Evolutionary conservation across 1,140 invertebrate genomes (phyloP).

Genomic region (Nasonia longicornis): DNA sequence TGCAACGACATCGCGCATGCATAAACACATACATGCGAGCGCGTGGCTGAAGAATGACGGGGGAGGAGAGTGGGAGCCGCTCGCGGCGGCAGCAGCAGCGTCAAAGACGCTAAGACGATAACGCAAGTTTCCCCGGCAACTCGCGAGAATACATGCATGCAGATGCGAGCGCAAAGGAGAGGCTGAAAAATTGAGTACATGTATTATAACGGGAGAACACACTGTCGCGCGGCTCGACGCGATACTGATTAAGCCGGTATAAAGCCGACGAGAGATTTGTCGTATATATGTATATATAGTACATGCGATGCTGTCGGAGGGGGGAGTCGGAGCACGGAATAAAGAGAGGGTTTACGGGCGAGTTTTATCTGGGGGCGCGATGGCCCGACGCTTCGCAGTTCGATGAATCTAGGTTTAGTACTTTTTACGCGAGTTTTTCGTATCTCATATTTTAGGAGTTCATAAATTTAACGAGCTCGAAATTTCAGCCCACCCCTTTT

Average conservation of each 20-base stretch:
- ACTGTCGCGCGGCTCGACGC: not conserved
- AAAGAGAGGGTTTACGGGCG: not conserved
- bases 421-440: not conserved
- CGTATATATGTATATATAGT: not conserved
- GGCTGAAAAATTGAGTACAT: not conserved
- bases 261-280: not conserved
- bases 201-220: not conserved
- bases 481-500: not conserved
- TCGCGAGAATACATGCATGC: not conserved
- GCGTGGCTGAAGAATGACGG: not conserved
- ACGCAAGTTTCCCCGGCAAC: conserved; percentile 15
- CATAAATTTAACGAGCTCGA: not conserved
- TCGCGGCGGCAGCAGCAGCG: not conserved
- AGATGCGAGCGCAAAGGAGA: not conserved
- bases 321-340: not conserved
- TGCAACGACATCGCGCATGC: conserved; percentile 45
- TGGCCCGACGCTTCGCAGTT: not conserved
- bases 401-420: conserved; percentile 1
- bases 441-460: not conserved
- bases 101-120: conserved; percentile 41
- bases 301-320: too few species aligned
- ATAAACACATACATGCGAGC: conserved; percentile 17
- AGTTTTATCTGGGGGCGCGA: not conserved
- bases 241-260: not conserved
- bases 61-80: too few species aligned